A percentile compares a stretch with the other conserved stretches of the same genome.
phyloP scores from a whole-genome alignment of 2,113 vertebrate genomes.

The Bubalus kerabau region DNA sequence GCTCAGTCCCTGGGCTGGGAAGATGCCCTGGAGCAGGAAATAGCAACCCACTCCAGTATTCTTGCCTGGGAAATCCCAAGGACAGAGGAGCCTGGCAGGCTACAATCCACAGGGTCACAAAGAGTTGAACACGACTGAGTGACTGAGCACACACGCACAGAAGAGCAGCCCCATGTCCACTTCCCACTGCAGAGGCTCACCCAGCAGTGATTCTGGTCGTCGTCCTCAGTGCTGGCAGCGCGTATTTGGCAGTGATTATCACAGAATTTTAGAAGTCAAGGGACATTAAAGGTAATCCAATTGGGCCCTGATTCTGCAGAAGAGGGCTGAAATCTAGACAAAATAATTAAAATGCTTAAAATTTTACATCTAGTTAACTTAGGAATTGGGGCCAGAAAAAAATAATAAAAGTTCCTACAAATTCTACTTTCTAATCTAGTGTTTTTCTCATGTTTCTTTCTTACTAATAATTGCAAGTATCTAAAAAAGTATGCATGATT shows the following conservation, averaged over 20 bases:
- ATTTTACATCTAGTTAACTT: background rate
- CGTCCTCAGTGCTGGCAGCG: background rate
- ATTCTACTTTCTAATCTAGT: background rate
- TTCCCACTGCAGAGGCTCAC: background rate
- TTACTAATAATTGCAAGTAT: background rate
- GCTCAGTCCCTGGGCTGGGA: background rate
- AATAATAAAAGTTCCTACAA: background rate
- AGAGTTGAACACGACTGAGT: background rate
- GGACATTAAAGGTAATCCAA: background rate
- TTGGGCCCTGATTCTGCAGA: background rate
- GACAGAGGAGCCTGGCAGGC: background rate
- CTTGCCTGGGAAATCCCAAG: background rate
- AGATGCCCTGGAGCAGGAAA: background rate
- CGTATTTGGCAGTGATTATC: background rate
- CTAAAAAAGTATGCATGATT: background rate
- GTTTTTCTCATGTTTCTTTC: background rate
- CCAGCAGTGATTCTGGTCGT: no score
- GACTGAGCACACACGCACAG: background rate
- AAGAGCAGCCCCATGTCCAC: fast-evolving
- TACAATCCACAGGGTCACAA: background rate
- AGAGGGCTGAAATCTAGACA: background rate
- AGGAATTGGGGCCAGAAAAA: background rate
- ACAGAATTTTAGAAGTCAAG: background rate
- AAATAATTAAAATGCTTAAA: background rate
- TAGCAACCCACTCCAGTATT: background rate